Conservation (phyloP, 2,797 vertebrate species). For the Channallabes apus region DNA sequence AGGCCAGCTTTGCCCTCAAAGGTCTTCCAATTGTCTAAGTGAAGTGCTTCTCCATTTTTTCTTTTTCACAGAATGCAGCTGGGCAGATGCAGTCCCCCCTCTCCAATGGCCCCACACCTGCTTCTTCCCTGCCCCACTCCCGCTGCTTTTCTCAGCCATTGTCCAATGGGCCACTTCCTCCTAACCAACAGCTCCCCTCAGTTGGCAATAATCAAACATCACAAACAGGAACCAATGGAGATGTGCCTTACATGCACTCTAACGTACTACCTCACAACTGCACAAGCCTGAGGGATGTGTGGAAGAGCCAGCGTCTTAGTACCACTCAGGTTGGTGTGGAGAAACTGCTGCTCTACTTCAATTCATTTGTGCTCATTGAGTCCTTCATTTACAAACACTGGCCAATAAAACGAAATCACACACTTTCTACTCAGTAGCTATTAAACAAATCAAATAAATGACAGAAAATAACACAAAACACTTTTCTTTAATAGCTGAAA, state of each 20-base stretch:
- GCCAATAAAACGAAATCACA: neutral
- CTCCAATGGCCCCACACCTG: slow-evolving; percentile 87
- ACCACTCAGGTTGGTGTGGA: slow-evolving; percentile 87
- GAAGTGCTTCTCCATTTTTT: no score
- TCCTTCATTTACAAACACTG: neutral
- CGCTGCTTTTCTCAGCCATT: slow-evolving; percentile 84
- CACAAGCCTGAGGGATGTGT: slow-evolving; percentile 88
- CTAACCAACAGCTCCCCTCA: slow-evolving; percentile 66
- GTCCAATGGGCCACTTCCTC: slow-evolving; percentile 89
- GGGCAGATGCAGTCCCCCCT: slow-evolving; percentile 86
- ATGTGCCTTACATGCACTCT: slow-evolving; percentile 98
- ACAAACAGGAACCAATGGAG: slow-evolving; percentile 94
- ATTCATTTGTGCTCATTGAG: neutral
- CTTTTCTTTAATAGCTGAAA: neutral
- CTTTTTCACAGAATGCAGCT: slow-evolving; percentile 85
- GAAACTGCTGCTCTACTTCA: neutral
- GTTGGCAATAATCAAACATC: slow-evolving; percentile 81
- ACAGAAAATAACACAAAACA: neutral
- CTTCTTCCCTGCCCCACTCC: slow-evolving; percentile 86
- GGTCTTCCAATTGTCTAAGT: no score
- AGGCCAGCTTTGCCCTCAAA: no score
- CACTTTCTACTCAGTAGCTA: neutral
- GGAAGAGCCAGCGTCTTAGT: slow-evolving; percentile 94
- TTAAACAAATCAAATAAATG: neutral
- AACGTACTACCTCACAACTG: slow-evolving; percentile 99